Base-by-base conservation (phyloP, 2,888 invertebrate genomes). In the Parnassius apollo region DNA sequence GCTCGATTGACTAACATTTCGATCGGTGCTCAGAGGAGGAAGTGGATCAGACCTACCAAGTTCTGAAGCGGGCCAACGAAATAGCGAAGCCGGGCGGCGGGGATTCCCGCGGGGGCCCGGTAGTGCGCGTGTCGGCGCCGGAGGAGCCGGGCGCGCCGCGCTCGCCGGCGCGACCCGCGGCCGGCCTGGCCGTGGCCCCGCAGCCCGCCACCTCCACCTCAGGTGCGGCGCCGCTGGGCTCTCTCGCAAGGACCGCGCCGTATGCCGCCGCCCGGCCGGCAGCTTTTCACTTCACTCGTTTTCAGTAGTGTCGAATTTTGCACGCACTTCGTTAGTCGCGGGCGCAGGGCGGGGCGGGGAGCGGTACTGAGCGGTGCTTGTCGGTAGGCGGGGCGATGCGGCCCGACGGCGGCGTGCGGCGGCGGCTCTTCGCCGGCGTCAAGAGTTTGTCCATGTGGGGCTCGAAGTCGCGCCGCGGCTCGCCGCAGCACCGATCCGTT, bases 21-120 rank as follows among this genome's bases (percentile, higher is more conserved):
- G 80, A 82, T 86, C 86, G 86, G 80, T 90, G 85, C 90, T 88
- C 85, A 89, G 88, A 91, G 92, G 93, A 92, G 87, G 95, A 97
- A 93, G 95, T 97, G 93, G 97, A 98, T 94, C 95, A 96, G 92
- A 97, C 96, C 90, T 98, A 98, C 93, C 97, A 97, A 93, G 97
- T 97, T 87, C 94, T 98, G 93, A 97, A 97, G 94, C 96, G 97
- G 89, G 97, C 97, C 82, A 97, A 96, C 85, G 97, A 97, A 94
- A 96, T 97, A 82, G 93, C 94, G 78, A 94, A 93, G 85, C 90
- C 91, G 79, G 85, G 83, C 92, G 86, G 81, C 46, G 46, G 46
- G 46, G 46, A 46, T 12, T 46, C 46, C 80, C 85, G 85, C 86
- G 91, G 89, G 78, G 84, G 85, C 70, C 88, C 87, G 66, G 85